These are phyloP conservation scores for Heterodera filipjevi DNA, from an alignment of 2,888 invertebrate genomes.

Conservation along the genomic window DNA sequence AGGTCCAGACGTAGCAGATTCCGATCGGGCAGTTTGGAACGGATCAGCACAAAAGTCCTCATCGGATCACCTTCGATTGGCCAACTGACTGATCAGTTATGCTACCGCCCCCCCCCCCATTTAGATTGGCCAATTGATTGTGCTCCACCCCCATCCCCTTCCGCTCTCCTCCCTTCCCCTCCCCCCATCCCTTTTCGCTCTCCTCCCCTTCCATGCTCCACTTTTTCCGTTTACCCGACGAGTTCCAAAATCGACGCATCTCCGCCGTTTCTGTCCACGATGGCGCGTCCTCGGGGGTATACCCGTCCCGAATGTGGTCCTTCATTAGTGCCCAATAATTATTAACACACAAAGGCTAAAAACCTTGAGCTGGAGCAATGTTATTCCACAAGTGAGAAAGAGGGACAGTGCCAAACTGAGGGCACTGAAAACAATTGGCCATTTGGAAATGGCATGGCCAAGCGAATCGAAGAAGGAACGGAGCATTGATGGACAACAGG, in stretches of 20 bases:
- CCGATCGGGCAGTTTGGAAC: slow-evolving; percentile 54
- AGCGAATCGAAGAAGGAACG: neutral
- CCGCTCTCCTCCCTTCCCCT: neutral
- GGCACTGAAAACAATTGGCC: slow-evolving; percentile 9
- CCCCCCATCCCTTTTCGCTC: no score
- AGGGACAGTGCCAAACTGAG: slow-evolving; percentile 19
- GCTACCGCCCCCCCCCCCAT: neutral
- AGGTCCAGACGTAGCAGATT: slow-evolving; percentile 57
- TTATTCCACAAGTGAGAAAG: slow-evolving; percentile 20
- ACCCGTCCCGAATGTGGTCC: slow-evolving; percentile 63
- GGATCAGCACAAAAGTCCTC: slow-evolving; percentile 59
- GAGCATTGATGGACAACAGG: neutral
- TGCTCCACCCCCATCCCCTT: neutral
- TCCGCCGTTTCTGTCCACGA: slow-evolving; percentile 60
- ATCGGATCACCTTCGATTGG: slow-evolving; percentile 60
- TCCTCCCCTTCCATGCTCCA: no score
- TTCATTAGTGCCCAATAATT: slow-evolving; percentile 32
- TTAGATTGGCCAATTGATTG: no score
- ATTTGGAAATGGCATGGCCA: neutral
- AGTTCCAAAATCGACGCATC: slow-evolving; percentile 52
- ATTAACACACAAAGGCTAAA: slow-evolving; percentile 13
- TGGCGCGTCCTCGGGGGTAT: slow-evolving; percentile 63
- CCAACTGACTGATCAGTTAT: neutral
- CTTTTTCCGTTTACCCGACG: slow-evolving; percentile 34
- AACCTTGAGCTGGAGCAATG: neutral